Evolutionary conservation across 2,888 invertebrate species (phyloP), one percentile per base, ranked within the genome.

Genomic region (Aporophyla lueneburgensis): DNA sequence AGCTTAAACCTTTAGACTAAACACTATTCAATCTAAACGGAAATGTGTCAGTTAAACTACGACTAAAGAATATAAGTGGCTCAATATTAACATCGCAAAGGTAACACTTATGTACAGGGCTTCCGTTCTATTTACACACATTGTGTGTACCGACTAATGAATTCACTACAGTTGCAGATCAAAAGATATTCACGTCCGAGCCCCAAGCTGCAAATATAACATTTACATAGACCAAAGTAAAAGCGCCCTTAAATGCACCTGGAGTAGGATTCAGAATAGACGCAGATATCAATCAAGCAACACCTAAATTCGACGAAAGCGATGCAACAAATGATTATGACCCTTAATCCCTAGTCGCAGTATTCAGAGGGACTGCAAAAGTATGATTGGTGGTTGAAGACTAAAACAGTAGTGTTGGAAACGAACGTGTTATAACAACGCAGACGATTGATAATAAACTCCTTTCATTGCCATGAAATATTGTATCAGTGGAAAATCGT

Each of bases 41-140:
- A 88, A 81, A 78, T 84, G 86, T 88, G 87, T 87, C 76, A 82
- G 81, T 78, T 76, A 69, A 74, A 72, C 74, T 80, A 85, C 82
- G 80, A 83, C 78, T 61, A 74, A 77, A 78, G 85, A 86, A 84
- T 83, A 83, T 83, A 84, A 86, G 87, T 87, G 85, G 85, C 80
- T 78, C 79, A 74, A 43, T 86, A 87, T 88, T 80, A 91, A 90
- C 89, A 89, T 89, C 84, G 89, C 86, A 81, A 86, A 92, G 91
- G 91, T 91, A 93, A 92, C 91, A 91, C 91, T 93, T 93, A 93
- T 93, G 92, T 93, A 92, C 90, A 87, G 84, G 84, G 93, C 93
- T 95, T 96, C 96, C 96, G 96, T 95, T 96, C 96, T 91, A 94
- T 94, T 95, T 95, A 94, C 95, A 95, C 94, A 95, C 91, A 94